Base-by-base conservation (phyloP, 2,797 vertebrate species). In the Gymnoscopelus microlampas region DNA sequence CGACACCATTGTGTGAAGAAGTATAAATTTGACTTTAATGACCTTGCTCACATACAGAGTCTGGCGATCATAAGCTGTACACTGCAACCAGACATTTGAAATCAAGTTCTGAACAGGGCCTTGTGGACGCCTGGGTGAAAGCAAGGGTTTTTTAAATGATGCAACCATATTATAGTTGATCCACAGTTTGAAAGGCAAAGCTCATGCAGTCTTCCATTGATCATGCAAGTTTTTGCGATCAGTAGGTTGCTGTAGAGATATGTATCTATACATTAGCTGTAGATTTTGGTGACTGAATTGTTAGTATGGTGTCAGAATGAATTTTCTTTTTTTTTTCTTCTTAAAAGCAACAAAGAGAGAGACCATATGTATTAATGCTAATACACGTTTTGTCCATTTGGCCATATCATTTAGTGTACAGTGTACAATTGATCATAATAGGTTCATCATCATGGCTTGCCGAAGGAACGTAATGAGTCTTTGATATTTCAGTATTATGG, bases 201-300 rank as follows among this genome's bases (percentile, higher is more conserved):
- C 92, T 93, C 94, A 95, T 95, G 93, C 93, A 94, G 88, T 93
- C 92, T 88, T 93, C 87, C 80, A 79, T 89, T 77, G 84, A 90
- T 90, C 94, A 94, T 94, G 94, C 94, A 93, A 44, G 86, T 88
- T 91, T 89, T 89, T 89, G 85, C 82, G 60, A 85, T 87, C 86
- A 87, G 83, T 85, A 89, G 80, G 72, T 91, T 91, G 89, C 83
- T 82, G 87, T 91, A 89, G 85, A 89, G 86, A 86, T 91, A 72
- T 69, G 73, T 64, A 47, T 77, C 79, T 78, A 73, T 76, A 88
- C 82, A 89, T 87, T 83, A 85, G 82, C 79, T 77, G 80, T 76
- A 81, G 73, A 71, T 82, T 77, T 83, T 74, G 72, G 76, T 44
- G 39, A 44, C 39, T 8, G 76, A 77, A 87, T 87, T 71, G 74